These are phyloP conservation scores for Pseudopipra pipra DNA, from an alignment of 2,113 vertebrate species.

Conservation along the genomic window DNA sequence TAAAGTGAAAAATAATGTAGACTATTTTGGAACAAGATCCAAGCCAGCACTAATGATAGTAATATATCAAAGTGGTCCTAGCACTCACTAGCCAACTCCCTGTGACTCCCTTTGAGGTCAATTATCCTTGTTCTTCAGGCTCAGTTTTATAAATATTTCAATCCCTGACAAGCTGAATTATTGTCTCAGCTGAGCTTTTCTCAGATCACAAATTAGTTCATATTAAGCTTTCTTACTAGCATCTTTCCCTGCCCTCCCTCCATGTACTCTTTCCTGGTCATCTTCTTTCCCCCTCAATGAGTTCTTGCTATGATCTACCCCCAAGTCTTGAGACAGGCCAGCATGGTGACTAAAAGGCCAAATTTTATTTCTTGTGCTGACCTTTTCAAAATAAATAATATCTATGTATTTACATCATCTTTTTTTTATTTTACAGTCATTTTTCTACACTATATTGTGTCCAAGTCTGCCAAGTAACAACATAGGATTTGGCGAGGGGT, in stretches of 20 bases:
- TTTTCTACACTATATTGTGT: background rate
- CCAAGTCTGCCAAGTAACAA: background rate
- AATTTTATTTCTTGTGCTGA: background rate
- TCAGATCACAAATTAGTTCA: slow-evolving; percentile 23
- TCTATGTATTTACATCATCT: background rate
- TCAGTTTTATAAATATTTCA: slow-evolving; percentile 66
- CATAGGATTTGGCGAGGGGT: background rate
- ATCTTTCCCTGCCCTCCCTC: background rate
- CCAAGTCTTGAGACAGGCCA: background rate
- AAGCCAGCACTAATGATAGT: slow-evolving; percentile 47
- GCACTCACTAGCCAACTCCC: slow-evolving; percentile 28
- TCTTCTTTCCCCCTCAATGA: background rate
- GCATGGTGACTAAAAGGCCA: background rate
- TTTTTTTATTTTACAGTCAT: background rate
- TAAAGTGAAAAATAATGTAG: slow-evolving; percentile 63
- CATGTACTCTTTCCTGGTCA: accelerated
- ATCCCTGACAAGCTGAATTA: slow-evolving; percentile 35
- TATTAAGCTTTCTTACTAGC: slow-evolving; percentile 7
- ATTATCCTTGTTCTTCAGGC: slow-evolving; percentile 52
- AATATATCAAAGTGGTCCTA: slow-evolving; percentile 58
- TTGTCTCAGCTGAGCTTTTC: slow-evolving; percentile 33
- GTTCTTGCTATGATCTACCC: background rate
- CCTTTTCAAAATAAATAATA: background rate
- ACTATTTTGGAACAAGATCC: slow-evolving; percentile 56
- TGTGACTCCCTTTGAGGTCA: slow-evolving; percentile 58